These are phyloP conservation scores for Aulostomus chinensis DNA, from an alignment of 2,797 vertebrate species.

Conservation along the genomic window DNA sequence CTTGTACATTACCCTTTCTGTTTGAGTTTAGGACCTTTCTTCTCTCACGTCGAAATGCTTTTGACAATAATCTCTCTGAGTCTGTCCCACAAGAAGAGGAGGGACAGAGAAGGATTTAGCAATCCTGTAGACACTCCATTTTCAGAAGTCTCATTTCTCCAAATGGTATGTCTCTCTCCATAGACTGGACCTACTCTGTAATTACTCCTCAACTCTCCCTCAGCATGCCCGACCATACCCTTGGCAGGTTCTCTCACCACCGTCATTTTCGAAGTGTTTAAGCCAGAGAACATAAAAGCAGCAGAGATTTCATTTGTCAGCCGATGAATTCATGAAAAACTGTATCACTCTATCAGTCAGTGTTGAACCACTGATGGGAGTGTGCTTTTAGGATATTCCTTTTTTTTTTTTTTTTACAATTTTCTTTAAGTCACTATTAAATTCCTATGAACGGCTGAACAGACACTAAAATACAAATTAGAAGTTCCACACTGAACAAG, in stretches of 20 bases:
- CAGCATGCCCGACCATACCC: constrained; percentile 55
- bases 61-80: constrained; percentile 55
- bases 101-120: constrained; percentile 65
- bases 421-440: too few species aligned
- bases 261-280: constrained; percentile 53
- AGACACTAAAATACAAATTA: not conserved
- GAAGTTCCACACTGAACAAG: not conserved
- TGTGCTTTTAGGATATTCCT: not conserved
- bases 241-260: constrained; percentile 60
- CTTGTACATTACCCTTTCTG: constrained; percentile 27
- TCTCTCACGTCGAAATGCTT: constrained; percentile 49
- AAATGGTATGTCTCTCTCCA: constrained; percentile 72
- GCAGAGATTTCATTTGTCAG: not conserved
- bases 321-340: constrained; percentile 2
- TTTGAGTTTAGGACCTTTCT: constrained; percentile 19
- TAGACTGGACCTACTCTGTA: constrained; percentile 68
- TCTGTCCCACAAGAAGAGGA: constrained; percentile 70
- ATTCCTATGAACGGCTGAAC: too few species aligned
- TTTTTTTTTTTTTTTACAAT: too few species aligned
- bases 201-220: constrained; percentile 71
- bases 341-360: too few species aligned
- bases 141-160: constrained; percentile 61
- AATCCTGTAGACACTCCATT: constrained; percentile 62
- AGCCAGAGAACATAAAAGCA: constrained; percentile 21
- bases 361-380: not conserved